These are phyloP conservation scores for Spisula solida DNA, from an alignment of 2,888 invertebrate species.

Conservation along the genomic window DNA sequence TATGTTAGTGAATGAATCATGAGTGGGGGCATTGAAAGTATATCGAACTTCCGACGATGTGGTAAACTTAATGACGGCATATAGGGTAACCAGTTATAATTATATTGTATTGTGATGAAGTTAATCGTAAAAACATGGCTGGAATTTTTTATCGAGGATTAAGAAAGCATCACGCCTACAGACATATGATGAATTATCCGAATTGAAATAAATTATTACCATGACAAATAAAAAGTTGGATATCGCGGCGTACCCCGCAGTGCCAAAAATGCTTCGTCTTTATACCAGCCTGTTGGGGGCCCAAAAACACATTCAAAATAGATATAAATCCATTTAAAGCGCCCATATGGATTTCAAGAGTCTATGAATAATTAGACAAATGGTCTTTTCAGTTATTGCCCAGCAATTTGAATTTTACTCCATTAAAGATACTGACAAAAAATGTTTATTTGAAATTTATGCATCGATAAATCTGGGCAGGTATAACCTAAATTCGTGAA, in stretches of 20 bases:
- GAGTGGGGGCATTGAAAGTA: background rate
- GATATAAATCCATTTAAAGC: slow-evolving; percentile 64
- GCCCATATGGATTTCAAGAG: slow-evolving; percentile 56
- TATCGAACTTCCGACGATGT: background rate
- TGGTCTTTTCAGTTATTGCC: slow-evolving; percentile 33
- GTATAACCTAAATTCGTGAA: background rate
- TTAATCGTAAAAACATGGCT: slow-evolving; percentile 59
- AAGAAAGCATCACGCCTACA: slow-evolving; percentile 59
- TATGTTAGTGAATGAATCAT: background rate
- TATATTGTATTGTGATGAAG: slow-evolving; percentile 28
- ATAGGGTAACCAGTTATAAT: slow-evolving; percentile 34
- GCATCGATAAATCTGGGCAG: slow-evolving; percentile 12
- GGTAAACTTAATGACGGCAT: slow-evolving; percentile 5
- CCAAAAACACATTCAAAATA: slow-evolving; percentile 57
- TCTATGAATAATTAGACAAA: slow-evolving; percentile 54
- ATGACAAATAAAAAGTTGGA: slow-evolving; percentile 59
- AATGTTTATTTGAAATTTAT: slow-evolving; percentile 25
- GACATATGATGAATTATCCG: slow-evolving; percentile 50
- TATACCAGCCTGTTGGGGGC: slow-evolving; percentile 44
- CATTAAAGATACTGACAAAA: slow-evolving; percentile 22
- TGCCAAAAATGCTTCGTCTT: slow-evolving; percentile 44
- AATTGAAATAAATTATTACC: slow-evolving; percentile 61
- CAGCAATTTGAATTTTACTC: slow-evolving; percentile 15
- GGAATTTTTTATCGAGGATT: slow-evolving; percentile 63
- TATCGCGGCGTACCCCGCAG: slow-evolving; percentile 37